Percentiles rank a stretch among this genome's conserved stretches.
Evolutionary conservation across 2,113 vertebrate species (phyloP).

Genomic region (Synodontis membranacea): DNA sequence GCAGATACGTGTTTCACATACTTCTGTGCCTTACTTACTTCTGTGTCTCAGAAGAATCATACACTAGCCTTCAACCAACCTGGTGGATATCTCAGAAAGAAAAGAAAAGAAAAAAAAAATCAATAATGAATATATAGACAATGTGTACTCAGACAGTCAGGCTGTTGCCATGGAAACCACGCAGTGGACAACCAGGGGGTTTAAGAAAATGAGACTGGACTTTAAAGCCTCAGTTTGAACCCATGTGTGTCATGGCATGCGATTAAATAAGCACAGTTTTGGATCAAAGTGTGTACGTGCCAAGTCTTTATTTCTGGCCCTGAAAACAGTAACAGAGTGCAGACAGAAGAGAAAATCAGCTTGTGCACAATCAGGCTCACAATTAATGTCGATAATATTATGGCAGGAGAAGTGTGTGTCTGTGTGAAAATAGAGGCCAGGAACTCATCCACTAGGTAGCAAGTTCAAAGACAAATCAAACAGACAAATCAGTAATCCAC

Average conservation of each 20-base stretch:
- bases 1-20: background rate
- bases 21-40: background rate
- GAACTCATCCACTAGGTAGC: background rate
- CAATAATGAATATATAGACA: background rate
- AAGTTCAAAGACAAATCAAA: background rate
- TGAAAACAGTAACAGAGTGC: background rate
- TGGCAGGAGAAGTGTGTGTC: background rate
- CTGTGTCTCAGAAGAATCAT: background rate
- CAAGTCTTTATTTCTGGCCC: background rate
- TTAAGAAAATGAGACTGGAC: background rate
- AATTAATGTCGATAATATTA: background rate
- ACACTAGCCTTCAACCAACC: background rate
- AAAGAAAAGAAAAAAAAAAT: background rate
- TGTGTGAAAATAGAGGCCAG: background rate
- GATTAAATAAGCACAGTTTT: background rate
- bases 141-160: background rate
- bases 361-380: background rate
- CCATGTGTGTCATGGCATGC: background rate
- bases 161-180: background rate
- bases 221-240: background rate
- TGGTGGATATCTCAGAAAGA: background rate
- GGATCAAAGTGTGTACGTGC: background rate
- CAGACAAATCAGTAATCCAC: background rate
- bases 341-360: background rate
- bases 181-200: background rate